Base-by-base conservation (phyloP, 2,113 vertebrate species). In the Percina caprodes region DNA sequence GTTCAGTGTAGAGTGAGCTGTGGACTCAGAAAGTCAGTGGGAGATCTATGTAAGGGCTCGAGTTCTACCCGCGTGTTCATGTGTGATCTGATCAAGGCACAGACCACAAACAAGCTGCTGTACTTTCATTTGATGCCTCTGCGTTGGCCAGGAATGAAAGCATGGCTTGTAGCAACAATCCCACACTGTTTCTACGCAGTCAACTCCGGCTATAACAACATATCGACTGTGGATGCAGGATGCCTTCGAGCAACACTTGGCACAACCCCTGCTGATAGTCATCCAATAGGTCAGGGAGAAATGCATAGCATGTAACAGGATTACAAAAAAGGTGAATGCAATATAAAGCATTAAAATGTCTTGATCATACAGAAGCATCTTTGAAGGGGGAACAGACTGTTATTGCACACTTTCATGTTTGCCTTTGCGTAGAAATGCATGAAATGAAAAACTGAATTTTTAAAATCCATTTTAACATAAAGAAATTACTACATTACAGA, bases 81-180 rank as follows among this genome's bases (percentile, higher is more conserved):
- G 77, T 90, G 82, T 91, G 89, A 91, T 91, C 89, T 87, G 84
- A 90, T 87, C 83, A 4, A 79, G 86, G 88, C 90, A 86, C 59
- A 82, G 88, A 92, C 72, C 91, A 86, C 92, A 92, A 90, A 93
- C 90, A 82, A 74, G 84, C 88, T 69, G 69, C 84, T 62, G 33
- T n/a, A 66, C 86, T 88, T 90, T 90, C 79, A 89, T 91, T 87
- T 84, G 52, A 74, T 77, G 84, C 78, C 82, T 87, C 72, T 77
- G 77, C 56, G 79, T 89, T 91, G 91, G 91, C 87, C 72, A 69
- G 78, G 76, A 92, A 93, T 91, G 72, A 92, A 93, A 90, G 89
- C 39, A 52, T 80, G 61, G 87, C 90, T 94, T 77, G 81, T 80
- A 90, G 90, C 89, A 72, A 86, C 77, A 84, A 89, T 81, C 88